Evolutionary conservation across 2,797 vertebrate species (phyloP), one percentile per base, ranked within the genome.

Genomic region (Gymnothorax reevesii): DNA sequence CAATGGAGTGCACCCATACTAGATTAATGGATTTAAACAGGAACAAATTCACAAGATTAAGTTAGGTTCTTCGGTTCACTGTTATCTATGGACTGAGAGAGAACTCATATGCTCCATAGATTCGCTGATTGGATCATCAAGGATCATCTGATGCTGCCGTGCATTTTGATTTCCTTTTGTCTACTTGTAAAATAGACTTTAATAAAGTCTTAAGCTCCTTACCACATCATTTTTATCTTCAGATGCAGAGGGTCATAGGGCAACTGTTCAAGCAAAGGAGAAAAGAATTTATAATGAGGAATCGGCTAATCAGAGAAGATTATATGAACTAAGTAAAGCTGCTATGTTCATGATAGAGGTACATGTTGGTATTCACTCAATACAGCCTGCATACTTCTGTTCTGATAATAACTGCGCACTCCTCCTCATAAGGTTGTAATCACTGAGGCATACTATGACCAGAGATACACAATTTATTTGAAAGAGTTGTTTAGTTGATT

Each of bases 191-290:
- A 96, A 93, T 94, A 93, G 92, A 92, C 93, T 96, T 95, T 95
- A 94, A 96, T 95, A 93, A 96, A 93, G 94, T 93, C 95, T 94
- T 96, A 94, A 96, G 95, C 95, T 96, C 93, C 93, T 94, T 93
- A 94, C 93, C 92, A 96, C 94, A 95, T 95, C 94, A 95, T 96
- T 95, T 95, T 96, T 95, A 96, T 94, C 94, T 94, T 94, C 94
- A 94, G 95, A 96, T 95, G 94, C 92, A 91, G 85, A 92, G 59
- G 90, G 93, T 94, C 95, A 96, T 96, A 95, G 96, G 95, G 94
- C 94, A 94, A 94, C 95, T 93, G 94, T 94, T 95, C 93, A 94
- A 93, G 93, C 91, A 91, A 92, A 91, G 89, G 89, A 94, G 95
- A 96, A 95, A 95, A 95, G 95, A 94, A 94, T 93, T 93, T 93